A percentile compares a stretch with the other conserved stretches of the same genome.
Evolutionary conservation across 2,113 vertebrate species (phyloP).

Genomic region (Pontoporia blainvillei): DNA sequence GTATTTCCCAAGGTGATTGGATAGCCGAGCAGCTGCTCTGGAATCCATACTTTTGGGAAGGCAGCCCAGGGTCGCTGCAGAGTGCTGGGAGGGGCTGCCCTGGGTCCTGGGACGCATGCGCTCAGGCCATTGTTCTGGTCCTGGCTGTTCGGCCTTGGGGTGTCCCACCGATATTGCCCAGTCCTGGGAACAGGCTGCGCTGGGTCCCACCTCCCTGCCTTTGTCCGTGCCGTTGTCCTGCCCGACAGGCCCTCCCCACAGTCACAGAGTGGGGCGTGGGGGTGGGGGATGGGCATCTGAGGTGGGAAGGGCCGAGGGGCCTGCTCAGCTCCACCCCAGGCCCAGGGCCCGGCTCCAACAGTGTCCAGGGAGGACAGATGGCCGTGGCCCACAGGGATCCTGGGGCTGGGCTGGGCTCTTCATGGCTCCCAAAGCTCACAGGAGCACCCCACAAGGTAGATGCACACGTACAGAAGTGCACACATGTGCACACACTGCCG

Average conservation of each 20-base stretch:
- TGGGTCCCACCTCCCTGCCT: not conserved
- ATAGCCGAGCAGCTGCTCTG: slow-evolving; percentile 5
- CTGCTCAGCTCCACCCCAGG: not conserved
- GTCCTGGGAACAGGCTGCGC: not conserved
- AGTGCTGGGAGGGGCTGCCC: not conserved
- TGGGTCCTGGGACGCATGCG: not conserved
- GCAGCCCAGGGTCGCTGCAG: not conserved
- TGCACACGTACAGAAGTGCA: not conserved
- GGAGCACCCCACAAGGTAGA: not conserved
- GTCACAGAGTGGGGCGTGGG: not conserved
- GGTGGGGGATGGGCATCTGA: not conserved
- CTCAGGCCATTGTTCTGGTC: not conserved
- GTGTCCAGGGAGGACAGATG: not conserved
- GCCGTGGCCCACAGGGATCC: not conserved
- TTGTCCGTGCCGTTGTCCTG: not conserved
- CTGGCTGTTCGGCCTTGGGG: no score
- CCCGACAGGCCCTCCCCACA: rapidly evolving
- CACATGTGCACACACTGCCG: not conserved
- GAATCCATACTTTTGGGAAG: not conserved
- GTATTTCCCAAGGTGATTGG: not conserved
- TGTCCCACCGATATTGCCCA: rapidly evolving
- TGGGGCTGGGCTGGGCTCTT: not conserved
- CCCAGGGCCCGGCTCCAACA: not conserved
- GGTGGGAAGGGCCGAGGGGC: no score
- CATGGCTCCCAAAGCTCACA: not conserved